A percentile compares a stretch with the other conserved stretches of the same genome.
phyloP scores from a whole-genome alignment of 2,797 vertebrate species.

The Alcedo quadribrachys region DNA sequence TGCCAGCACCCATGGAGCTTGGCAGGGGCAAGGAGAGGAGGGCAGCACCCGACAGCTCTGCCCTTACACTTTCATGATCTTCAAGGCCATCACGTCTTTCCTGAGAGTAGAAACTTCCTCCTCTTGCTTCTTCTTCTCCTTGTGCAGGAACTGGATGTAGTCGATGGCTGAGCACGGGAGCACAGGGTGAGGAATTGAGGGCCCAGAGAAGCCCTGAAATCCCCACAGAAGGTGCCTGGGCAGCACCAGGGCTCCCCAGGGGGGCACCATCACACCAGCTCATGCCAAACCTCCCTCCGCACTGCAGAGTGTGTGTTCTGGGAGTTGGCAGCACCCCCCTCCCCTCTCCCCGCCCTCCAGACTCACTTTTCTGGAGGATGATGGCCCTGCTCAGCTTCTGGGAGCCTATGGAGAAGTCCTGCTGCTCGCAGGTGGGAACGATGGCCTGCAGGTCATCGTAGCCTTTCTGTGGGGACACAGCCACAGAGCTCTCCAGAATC shows the following conservation, averaged over 20 bases:
- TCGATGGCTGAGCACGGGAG: slow-evolving; percentile 86
- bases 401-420: slow-evolving; percentile 90
- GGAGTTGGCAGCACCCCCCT: not conserved
- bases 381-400: slow-evolving; percentile 98
- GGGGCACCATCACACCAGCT: not conserved
- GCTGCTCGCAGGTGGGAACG: slow-evolving; percentile 96
- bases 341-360: not conserved
- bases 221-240: not conserved
- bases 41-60: not conserved
- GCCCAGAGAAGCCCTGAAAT: fast-evolving
- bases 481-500: not conserved
- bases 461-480: slow-evolving; percentile 87
- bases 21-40: not conserved
- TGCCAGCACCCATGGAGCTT: not conserved
- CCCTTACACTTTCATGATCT: slow-evolving; percentile 98
- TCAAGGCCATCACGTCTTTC: slow-evolving; percentile 95
- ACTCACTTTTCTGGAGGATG: slow-evolving; percentile 95
- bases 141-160: slow-evolving; percentile 98
- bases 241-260: not conserved
- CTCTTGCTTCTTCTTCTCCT: slow-evolving; percentile 99
- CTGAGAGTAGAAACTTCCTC: slow-evolving; percentile 93
- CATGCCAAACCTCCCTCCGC: not conserved
- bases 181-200: not conserved
- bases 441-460: slow-evolving; percentile 96
- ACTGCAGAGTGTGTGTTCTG: fast-evolving